Conservation (phyloP, 2,888 invertebrate genomes). For the Sturmia bella region DNA sequence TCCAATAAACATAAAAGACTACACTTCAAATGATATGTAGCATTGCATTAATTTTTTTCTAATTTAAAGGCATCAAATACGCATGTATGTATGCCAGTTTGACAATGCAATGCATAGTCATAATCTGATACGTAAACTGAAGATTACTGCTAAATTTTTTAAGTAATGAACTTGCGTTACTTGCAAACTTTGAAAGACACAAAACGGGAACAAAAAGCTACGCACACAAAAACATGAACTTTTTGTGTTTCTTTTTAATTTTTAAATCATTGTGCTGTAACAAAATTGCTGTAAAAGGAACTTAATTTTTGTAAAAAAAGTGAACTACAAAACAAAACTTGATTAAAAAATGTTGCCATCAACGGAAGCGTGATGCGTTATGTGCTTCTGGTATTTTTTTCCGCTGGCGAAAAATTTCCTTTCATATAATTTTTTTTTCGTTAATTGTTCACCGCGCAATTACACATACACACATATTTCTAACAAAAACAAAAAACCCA, state of each 20-base stretch:
- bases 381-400: conserved; percentile 54
- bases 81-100: too few species aligned
- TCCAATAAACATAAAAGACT: too few species aligned
- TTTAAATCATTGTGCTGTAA: background rate
- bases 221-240: background rate
- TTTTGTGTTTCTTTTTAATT: background rate
- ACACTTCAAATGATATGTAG: too few species aligned
- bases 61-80: too few species aligned
- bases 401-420: conserved; percentile 52
- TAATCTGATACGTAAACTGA: too few species aligned
- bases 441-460: conserved; percentile 44
- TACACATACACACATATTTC: conserved; percentile 6
- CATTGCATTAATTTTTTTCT: too few species aligned
- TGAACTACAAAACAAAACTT: conserved; percentile 52
- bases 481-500: background rate
- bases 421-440: conserved; percentile 19
- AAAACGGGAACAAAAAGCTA: background rate
- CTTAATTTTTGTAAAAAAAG: conserved; percentile 15
- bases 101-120: too few species aligned
- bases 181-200: too few species aligned
- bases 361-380: conserved; percentile 65
- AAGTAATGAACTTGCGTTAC: too few species aligned
- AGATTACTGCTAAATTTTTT: too few species aligned
- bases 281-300: conserved; percentile 30
- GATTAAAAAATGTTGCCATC: conserved; percentile 63